phyloP scores from a whole-genome alignment of 2,888 invertebrate species.

The Philonicus albiceps region DNA sequence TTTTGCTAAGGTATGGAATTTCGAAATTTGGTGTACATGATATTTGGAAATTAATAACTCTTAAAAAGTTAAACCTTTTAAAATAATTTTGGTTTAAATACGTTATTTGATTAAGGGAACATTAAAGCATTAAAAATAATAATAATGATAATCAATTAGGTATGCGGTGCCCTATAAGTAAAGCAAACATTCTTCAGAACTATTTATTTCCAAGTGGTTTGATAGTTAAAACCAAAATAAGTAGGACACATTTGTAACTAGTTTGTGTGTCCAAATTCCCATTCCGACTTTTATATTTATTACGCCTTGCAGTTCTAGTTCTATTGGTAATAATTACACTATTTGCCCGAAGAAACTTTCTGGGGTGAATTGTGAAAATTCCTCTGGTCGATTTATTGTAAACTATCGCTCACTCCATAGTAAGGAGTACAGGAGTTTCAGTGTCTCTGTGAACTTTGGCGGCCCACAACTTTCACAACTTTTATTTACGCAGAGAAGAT shows the following conservation, averaged over 20 bases:
- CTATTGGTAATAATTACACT: neutral
- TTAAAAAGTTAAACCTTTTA: no score
- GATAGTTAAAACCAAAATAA: neutral
- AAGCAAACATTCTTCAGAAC: neutral
- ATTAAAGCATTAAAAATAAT: no score
- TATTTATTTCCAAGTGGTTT: neutral
- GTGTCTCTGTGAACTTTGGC: neutral
- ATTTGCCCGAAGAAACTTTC: neutral
- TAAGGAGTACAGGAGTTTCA: no score
- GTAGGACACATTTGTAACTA: neutral
- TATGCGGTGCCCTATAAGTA: neutral
- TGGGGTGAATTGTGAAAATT: neutral
- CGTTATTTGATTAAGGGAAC: no score
- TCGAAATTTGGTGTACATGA: no score
- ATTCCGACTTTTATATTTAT: neutral
- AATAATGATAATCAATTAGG: neutral
- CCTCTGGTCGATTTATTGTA: neutral
- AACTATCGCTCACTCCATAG: neutral
- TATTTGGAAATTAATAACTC: no score
- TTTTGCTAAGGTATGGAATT: no score
- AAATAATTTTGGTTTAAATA: no score
- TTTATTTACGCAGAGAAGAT: neutral
- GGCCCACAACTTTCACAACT: neutral
- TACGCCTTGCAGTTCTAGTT: neutral
- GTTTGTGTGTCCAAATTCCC: neutral